Conservation (phyloP, 2,888 invertebrate genomes). For the Pecten maximus region DNA sequence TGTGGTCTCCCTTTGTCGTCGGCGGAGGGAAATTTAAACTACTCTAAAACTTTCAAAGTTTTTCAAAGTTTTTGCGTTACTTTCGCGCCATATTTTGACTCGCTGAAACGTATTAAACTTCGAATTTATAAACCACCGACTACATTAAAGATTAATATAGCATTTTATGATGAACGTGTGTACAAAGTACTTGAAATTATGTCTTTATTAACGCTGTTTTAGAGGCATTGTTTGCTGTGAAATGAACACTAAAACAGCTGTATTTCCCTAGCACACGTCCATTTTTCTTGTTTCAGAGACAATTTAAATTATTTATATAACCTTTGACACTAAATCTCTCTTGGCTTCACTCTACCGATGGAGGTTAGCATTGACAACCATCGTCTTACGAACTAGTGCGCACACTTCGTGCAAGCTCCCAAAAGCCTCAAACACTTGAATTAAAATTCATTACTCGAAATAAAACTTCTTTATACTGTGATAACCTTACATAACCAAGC, state of each 20-base stretch:
- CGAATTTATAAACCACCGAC: background rate
- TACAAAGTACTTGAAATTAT: background rate
- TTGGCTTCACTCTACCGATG: background rate
- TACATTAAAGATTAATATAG: background rate
- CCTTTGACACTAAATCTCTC: background rate
- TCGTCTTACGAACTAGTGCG: background rate
- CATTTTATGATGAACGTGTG: background rate
- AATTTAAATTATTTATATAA: slow-evolving; percentile 19
- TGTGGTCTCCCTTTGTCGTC: background rate
- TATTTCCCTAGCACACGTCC: slow-evolving; percentile 23
- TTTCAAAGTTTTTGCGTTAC: slow-evolving; percentile 22
- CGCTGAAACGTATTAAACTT: background rate
- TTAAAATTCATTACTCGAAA: slow-evolving; percentile 30
- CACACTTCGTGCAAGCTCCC: background rate
- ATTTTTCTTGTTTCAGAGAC: slow-evolving; percentile 20
- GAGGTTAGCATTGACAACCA: background rate
- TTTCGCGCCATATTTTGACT: slow-evolving; percentile 22
- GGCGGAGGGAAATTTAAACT: slow-evolving; percentile 25
- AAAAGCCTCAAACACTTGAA: slow-evolving; percentile 31
- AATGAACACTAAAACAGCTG: slow-evolving; percentile 19
- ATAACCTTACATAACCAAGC: background rate
- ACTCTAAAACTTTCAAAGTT: slow-evolving; percentile 17
- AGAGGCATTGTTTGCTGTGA: background rate
- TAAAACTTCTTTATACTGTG: background rate
- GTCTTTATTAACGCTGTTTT: background rate